These are phyloP conservation scores for Craterocephalus amniculus DNA, from an alignment of 2,797 vertebrate species.

Conservation along the genomic window DNA sequence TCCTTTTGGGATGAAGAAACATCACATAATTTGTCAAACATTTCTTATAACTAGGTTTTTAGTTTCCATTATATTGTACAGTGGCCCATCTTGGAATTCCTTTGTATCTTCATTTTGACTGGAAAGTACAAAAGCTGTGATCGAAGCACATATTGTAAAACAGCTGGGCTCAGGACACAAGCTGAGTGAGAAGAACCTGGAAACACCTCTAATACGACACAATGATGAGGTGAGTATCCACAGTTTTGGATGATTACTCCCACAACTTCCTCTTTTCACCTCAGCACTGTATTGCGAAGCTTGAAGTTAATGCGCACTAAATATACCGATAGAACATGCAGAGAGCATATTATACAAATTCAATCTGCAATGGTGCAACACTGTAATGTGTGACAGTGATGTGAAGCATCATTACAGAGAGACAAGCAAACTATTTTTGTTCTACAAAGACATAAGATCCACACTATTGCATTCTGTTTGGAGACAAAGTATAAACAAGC, in stretches of 20 bases:
- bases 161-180: slow-evolving; percentile 6
- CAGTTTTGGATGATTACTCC: slow-evolving; percentile 49
- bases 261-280: slow-evolving; percentile 29
- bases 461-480: slow-evolving; percentile 68
- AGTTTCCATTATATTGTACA: background rate
- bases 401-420: slow-evolving; percentile 67
- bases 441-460: slow-evolving; percentile 71
- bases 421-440: slow-evolving; percentile 78
- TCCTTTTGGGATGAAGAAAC: too few species aligned
- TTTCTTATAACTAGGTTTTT: too few species aligned
- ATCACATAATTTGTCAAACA: too few species aligned
- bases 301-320: slow-evolving; percentile 12
- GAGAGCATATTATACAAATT: slow-evolving; percentile 34
- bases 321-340: slow-evolving; percentile 14
- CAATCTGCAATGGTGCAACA: slow-evolving; percentile 8
- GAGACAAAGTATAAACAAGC: slow-evolving; percentile 76
- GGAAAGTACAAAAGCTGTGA: background rate
- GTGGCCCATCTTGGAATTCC: too few species aligned
- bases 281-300: slow-evolving; percentile 3
- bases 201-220: slow-evolving; percentile 58
- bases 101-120: background rate
- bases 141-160: slow-evolving; percentile 10
- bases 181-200: slow-evolving; percentile 44
- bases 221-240: slow-evolving; percentile 41
- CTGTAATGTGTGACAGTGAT: slow-evolving; percentile 57